Evolutionary conservation across 2,888 invertebrate genomes (phyloP), one percentile per base, ranked within the genome.

Genomic region (Rhagonycha lutea): DNA sequence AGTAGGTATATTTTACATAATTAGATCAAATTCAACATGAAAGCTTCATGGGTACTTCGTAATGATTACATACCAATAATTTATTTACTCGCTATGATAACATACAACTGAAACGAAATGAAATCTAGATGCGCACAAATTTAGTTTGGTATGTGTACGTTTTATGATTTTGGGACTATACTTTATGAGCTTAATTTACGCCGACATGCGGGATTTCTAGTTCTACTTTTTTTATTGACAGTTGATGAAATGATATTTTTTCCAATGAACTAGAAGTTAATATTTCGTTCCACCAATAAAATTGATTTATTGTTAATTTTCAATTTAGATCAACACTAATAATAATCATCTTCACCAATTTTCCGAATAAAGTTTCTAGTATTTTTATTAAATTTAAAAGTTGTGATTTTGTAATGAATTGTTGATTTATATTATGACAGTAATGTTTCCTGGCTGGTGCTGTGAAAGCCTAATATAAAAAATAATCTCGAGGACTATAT

Each of bases 181-280:
- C 47, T 76, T 76, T 76, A 76, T 76, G 76, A 69, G 73, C 73
- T 76, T 76, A 69, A 76, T 76, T 76, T 76, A 69, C 76, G 76
- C 69, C 18, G 67, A 61, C 72, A 76, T 76, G 76, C 70, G 72
- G 70, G 61, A 73, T 29, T 73, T 70, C 24, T 23, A 68, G 70
- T 67, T 76, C 72, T 76, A 73, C 73, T 76, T 68, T 76, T 70
- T 76, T 76, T 70, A 68, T 61, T 70, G 65, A 70, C 67, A 73
- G 23, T 65, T 26, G 63, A 65, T 26, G 23, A n/a, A n/a, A 65
- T 65, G 63, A 23, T 47, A 47, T 47, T 47, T 65, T 65, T 65
- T n/a, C 23, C 7, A 65, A 65, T 65, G 23, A 65, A 26, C 63
- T 18, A n/a, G 8, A 10, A 24, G 63, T 65, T 65, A 24, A 65